Percentiles rank a stretch among this genome's conserved stretches.
Conservation (phyloP, 2,113 vertebrate genomes). For the Onychostoma macrolepis region DNA sequence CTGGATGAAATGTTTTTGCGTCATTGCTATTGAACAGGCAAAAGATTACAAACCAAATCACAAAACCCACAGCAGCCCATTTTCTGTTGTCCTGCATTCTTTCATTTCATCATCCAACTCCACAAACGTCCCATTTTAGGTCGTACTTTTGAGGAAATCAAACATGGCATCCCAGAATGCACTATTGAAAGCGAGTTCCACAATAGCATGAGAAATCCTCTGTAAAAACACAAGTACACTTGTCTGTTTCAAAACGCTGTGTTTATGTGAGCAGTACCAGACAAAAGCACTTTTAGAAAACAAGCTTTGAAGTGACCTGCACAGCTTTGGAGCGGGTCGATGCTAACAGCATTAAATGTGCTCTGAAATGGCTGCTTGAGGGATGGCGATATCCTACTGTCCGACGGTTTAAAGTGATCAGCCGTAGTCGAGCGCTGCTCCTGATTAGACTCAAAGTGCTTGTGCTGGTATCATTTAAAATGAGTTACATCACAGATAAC, state of each 20-base stretch:
- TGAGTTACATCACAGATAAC: background rate
- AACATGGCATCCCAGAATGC: background rate
- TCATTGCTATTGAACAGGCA: background rate
- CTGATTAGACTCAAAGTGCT: conserved; percentile 18
- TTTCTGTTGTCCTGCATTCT: background rate
- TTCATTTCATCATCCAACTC: background rate
- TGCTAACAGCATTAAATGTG: conserved; percentile 22
- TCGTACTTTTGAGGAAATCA: background rate
- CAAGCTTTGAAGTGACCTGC: conserved; percentile 16
- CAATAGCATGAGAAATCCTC: background rate
- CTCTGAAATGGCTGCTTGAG: conserved; percentile 15
- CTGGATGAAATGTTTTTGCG: background rate
- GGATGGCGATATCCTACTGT: conserved; percentile 23
- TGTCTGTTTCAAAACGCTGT: conserved; percentile 1
- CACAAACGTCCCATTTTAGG: background rate
- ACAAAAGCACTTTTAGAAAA: conserved; percentile 37
- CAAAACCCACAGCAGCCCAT: background rate
- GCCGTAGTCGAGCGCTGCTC: background rate
- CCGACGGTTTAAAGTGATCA: conserved; percentile 27
- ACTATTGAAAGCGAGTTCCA: background rate
- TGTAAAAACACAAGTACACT: background rate
- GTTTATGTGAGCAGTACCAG: conserved; percentile 10
- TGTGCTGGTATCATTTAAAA: conserved; percentile 1
- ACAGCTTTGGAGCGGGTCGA: conserved; percentile 6
- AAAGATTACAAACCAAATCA: background rate